phyloP scores from a whole-genome alignment of 2,113 vertebrate genomes.

The Sturnira hondurensis region DNA sequence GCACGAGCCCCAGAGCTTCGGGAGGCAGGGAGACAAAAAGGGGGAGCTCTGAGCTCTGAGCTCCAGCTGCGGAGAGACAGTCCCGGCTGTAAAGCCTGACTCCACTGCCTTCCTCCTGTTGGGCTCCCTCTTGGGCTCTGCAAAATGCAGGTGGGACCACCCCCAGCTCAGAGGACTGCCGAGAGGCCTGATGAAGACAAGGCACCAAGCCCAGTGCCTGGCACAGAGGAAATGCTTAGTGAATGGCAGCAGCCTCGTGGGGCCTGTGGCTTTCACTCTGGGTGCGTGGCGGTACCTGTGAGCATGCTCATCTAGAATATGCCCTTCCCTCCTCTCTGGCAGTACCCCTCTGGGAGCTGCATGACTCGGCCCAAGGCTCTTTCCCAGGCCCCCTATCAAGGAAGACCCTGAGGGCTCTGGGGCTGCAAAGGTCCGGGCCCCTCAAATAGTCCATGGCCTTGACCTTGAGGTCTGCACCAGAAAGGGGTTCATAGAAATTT shows the following conservation, averaged over 20 bases:
- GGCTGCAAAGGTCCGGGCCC: not conserved
- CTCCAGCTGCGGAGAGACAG: fast-evolving
- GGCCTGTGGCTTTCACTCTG: fast-evolving
- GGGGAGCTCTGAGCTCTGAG: not conserved
- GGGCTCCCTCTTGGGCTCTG: not conserved
- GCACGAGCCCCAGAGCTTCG: not conserved
- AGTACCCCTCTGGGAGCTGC: no score
- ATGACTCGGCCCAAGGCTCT: fast-evolving
- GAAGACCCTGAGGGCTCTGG: not conserved
- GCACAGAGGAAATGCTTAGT: not conserved
- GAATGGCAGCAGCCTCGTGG: fast-evolving
- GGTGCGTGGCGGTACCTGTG: fast-evolving
- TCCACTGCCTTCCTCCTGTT: not conserved
- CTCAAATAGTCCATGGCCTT: not conserved
- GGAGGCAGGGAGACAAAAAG: not conserved
- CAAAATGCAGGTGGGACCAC: not conserved
- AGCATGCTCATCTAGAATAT: fast-evolving
- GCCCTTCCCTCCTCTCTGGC: fast-evolving
- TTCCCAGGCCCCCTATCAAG: not conserved
- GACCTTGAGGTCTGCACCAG: not conserved
- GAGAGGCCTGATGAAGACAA: not conserved
- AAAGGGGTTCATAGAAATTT: not conserved
- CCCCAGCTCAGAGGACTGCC: no score
- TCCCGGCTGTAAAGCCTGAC: not conserved
- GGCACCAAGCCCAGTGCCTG: not conserved